Evolutionary conservation across 64 coral and sea anemone species (phyloP).

Genomic region (Cladopsammia gracilis): DNA sequence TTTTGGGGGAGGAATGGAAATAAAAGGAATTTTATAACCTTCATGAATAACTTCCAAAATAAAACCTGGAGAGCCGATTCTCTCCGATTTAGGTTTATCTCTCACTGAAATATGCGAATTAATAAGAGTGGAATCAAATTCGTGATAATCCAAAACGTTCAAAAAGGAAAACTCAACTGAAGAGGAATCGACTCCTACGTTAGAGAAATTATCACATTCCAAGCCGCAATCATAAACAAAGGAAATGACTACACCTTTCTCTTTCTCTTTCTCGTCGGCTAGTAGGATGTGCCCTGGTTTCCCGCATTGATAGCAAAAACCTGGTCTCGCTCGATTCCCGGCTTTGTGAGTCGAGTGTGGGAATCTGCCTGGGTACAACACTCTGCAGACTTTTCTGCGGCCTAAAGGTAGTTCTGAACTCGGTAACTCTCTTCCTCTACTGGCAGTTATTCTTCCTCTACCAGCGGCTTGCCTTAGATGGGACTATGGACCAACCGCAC

Average conservation of each 20-base stretch:
- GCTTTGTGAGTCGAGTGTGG: constrained; percentile 11
- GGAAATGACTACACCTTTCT: constrained; percentile 52
- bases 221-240: constrained; percentile 23
- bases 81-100: neutral
- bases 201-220: neutral
- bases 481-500: neutral
- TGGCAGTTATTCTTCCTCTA: neutral
- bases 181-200: neutral
- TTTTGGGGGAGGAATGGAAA: neutral
- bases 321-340: constrained; percentile 1
- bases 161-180: neutral
- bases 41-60: neutral
- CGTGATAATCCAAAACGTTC: neutral
- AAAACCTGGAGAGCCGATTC: too few relatives aligned
- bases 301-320: constrained; percentile 24
- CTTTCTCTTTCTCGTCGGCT: neutral
- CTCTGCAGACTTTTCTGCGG: neutral
- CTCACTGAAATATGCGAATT: neutral
- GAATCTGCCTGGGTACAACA: neutral
- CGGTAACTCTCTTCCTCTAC: neutral
- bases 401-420: neutral
- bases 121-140: neutral
- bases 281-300: constrained; percentile 42
- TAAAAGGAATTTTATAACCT: neutral
- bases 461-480: neutral